Evolutionary conservation across 2,113 vertebrate species (phyloP), one percentile per base, ranked within the genome.

Genomic region (Caranx melampygus): DNA sequence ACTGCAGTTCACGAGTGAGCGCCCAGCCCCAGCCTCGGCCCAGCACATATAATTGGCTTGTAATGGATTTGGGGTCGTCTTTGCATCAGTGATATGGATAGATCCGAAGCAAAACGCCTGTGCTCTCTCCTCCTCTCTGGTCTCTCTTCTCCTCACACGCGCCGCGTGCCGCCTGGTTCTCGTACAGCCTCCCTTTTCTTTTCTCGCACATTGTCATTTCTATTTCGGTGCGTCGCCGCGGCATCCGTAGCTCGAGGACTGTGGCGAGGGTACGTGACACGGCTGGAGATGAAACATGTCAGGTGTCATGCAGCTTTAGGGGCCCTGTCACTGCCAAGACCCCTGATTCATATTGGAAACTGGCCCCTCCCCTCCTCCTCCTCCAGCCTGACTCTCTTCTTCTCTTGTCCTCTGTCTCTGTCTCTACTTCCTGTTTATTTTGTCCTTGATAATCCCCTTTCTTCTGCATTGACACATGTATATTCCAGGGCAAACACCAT

Each of bases 1-100:
- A 85, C 85, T 87, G 91, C 26, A 86, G 87, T 91, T 95, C 90
- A 87, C 82, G 51, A 92, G 85, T 80, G 88, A 90, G 90, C 90
- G 84, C 82, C 72, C 81, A 83, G 83, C 79, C 94, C 95, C 89
- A 54, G 85, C 62, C 34, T 78, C 37, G 49, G 85, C 89, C 84
- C 85, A 79, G 92, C 96, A 80, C 89, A 94, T 78, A 67, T 91
- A 93, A 95, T 92, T 91, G 92, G 91, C 84, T 87, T 96, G 85
- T 91, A 92, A 94, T 92, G 96, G 97, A 97, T 94, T 94, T 84
- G 74, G 78, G 91, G 82, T 87, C 89, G 75, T 64, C 95, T 79
- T 90, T 91, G 95, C 91, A 95, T 92, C 92, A 67, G 72, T 81
- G 90, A 94, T 93, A 91, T 72, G 75, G 88, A 84, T 69, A 79